Evolutionary conservation across 2,113 vertebrate genomes (phyloP), one percentile per base, ranked within the genome.

Genomic region (Toxotes chatareus): DNA sequence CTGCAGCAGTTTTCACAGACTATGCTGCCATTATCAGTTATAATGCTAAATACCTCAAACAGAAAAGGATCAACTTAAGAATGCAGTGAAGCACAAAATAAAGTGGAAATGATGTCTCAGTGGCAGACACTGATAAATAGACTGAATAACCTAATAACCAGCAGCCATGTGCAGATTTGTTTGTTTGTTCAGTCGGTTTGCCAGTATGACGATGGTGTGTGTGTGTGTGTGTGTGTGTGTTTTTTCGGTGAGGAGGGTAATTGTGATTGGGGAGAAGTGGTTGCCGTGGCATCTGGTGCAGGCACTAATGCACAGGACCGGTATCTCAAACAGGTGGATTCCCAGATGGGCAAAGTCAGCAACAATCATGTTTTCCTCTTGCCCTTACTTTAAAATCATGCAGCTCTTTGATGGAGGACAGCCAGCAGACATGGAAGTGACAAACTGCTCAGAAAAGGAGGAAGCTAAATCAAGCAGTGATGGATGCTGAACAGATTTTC

Each of bases 311-410:
- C 76, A 73, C 65, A 71, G 55, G 14, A 64, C 9, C 1, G 0
- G 21, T 47, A 27, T 73, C 63, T 73, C 53, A 60, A 81, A 76
- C 69, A 85, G 82, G 85, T 83, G 86, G 62, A 80, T 82, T 83
- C 71, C 80, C 88, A 84, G 65, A 81, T 66, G 73, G 74, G 65
- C 73, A 34, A 51, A 85, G 73, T 86, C 77, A 89, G 64, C 65
- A 69, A 62, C 66, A 84, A 76, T 82, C 67, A 53, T 12, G 70
- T 81, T 81, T 70, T 74, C 31, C 74, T 79, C 56, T 40, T 5
- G 47, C 40, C 32, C 31, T 79, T 56, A 66, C 31, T 79, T 78
- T 72, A 14, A 67, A 79, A 60, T 56, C 59, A 12, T 40, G 31
- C 60, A 68, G 62, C 31, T 76, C 53, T 70, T 74, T 49, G 61